Conservation (phyloP, 2,113 vertebrate species). For the Lamprotornis superbus region DNA sequence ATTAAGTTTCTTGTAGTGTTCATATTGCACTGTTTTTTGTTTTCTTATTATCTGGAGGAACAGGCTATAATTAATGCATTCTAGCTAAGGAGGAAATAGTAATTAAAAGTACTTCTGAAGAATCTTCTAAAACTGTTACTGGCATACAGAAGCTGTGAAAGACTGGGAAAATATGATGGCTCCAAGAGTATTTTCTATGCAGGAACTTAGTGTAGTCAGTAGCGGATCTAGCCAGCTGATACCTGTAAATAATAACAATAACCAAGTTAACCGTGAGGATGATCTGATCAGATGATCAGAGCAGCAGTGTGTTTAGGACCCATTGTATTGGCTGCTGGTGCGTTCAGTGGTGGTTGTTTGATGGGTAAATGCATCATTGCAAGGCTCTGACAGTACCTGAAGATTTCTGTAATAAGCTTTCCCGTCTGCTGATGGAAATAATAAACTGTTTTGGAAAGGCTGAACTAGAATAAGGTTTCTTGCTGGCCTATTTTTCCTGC, state of each 20-base stretch:
- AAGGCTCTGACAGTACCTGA: neutral
- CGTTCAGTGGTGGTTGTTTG: neutral
- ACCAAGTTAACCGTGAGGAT: neutral
- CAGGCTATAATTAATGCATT: neutral
- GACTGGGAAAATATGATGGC: neutral
- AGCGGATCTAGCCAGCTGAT: neutral
- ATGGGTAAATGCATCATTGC: neutral
- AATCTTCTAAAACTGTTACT: neutral
- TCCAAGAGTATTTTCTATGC: neutral
- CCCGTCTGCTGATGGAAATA: neutral
- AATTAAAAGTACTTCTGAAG: slow-evolving; percentile 4
- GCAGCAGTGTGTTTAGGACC: neutral
- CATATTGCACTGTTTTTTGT: neutral
- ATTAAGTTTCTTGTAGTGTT: slow-evolving; percentile 39
- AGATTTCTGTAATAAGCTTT: neutral
- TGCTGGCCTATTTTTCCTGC: neutral
- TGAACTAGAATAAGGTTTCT: slow-evolving; percentile 7
- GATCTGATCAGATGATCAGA: neutral
- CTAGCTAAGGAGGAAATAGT: slow-evolving; percentile 29
- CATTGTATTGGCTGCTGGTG: neutral
- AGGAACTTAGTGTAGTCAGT: neutral
- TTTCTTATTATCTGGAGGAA: slow-evolving; percentile 21
- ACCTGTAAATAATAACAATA: neutral
- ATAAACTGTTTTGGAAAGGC: slow-evolving; percentile 3
- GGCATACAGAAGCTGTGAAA: neutral